Base-by-base conservation (phyloP, 2,113 vertebrate genomes). In the Hiodon tergisus region DNA sequence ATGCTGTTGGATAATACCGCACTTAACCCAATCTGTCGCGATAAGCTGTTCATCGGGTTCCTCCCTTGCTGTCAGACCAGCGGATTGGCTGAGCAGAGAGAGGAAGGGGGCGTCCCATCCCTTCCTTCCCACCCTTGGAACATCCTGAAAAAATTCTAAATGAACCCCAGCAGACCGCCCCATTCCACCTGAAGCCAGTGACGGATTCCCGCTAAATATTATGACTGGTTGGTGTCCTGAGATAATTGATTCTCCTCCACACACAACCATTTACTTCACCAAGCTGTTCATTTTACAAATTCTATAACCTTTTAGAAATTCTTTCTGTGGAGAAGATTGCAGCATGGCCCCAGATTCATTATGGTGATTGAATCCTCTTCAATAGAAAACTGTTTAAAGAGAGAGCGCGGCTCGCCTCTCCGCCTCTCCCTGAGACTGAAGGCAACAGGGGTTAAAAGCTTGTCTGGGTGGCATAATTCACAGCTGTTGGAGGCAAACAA, bases 291-390 rank as follows among this genome's bases (percentile, higher is more conserved):
- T 92, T 94, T 95, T 92, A 93, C 92, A 93, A 94, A 95, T 95
- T 95, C 93, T 93, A 91, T 93, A 94, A 93, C 91, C 93, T 93
- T 93, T 93, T 93, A 93, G 92, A 94, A 93, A 93, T 94, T 93
- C 93, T 95, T 94, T 93, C 93, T 93, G 92, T 92, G 91, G 86
- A 88, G 91, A 92, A 89, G 92, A 95, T 94, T 93, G 94, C 92
- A 88, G 92, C 92, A 92, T 93, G 91, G 93, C 91, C 93, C 93
- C 90, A 92, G 92, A 94, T 95, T 95, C 93, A 93, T 95, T 94
- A 93, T 92, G 92, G 92, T 94, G 94, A 95, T 95, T 92, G 93
- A 96, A 93, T 94, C 93, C 90, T 93, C 91, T 94, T 95, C 94
- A 94, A 94, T 94, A 94, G 93, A 93, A 93, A 92, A 91, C 91